Base-by-base conservation (phyloP, 1,140 invertebrate genomes). In the Eurosta solidaginis region DNA sequence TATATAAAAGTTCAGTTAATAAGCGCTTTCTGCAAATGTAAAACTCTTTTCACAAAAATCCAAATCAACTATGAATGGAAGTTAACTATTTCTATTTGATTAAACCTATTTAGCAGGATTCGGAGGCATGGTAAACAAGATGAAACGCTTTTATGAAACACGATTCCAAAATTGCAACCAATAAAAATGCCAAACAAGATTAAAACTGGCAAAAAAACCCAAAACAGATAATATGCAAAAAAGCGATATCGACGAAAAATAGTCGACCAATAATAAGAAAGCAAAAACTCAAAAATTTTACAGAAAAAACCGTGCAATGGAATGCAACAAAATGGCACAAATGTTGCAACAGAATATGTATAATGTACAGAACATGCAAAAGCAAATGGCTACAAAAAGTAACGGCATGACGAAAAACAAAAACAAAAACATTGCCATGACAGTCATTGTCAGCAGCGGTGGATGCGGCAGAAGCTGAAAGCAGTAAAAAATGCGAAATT, bases 401-500 rank as follows among this genome's bases (percentile, higher is more conserved):
- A 59, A 36, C 36, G 63, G 63, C 73, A 54, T 40, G n/a, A 75
- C 10, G 27, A 68, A 68, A 5, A 68, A 59, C 20, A 4, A 33
- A 27, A 45, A 74, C 14, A 25, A 20, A n/a, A 76, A 52, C 40
- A 77, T 54, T 42, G 6, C 42, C 50, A 63, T 77, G 50, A 17
- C 73, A 75, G 52, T 52, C 73, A 75, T 50, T 63, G 74, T 29
- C 42, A 74, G 42, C 27, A 47, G 25, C 73, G 40, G 42, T 7
- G 27, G 7, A n/a, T n/a, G 3, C 73, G 17, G 44, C 27, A 74
- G 25, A 7, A 74, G 73, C 29, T 29, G 25, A 20, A 76, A 76
- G 45, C 50, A 44, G 36, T 73, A 77, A 47, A 47, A 79, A 76
- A 77, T 85, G 82, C 83, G 82, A 86, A 86, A 86, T 86, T 86